Conservation (phyloP, 2,113 vertebrate genomes). For the Accipiter cooperii region DNA sequence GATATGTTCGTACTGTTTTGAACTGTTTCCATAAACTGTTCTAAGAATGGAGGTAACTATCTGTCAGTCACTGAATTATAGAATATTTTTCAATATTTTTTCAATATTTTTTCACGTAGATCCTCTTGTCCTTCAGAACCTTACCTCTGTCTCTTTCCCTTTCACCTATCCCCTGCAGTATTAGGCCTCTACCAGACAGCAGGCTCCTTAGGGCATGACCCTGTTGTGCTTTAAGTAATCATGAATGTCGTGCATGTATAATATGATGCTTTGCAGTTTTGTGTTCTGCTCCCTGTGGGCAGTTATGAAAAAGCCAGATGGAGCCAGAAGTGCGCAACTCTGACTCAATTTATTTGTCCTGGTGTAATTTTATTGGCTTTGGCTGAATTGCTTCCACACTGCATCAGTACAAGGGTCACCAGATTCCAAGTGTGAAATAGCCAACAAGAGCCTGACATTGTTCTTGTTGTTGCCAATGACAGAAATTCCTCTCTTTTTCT, state of each 20-base stretch:
- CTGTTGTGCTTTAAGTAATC: neutral
- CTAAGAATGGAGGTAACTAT: neutral
- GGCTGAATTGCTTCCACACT: neutral
- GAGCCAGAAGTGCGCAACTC: neutral
- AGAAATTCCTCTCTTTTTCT: neutral
- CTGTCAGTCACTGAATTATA: neutral
- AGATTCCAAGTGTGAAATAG: neutral
- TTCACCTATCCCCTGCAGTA: neutral
- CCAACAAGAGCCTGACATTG: neutral
- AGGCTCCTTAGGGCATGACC: neutral
- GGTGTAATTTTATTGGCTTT: neutral
- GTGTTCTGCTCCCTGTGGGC: neutral
- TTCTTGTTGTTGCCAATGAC: neutral
- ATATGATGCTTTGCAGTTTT: neutral
- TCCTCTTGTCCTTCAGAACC: neutral
- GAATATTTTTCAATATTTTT: neutral
- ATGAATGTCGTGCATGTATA: rapidly evolving
- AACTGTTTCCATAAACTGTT: neutral
- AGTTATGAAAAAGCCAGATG: neutral
- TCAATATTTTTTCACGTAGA: neutral
- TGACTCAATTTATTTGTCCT: neutral
- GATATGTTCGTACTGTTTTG: neutral
- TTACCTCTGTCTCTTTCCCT: neutral
- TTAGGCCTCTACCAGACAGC: neutral
- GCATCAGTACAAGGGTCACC: neutral